A percentile compares a stretch with the other conserved stretches of the same genome.
Evolutionary conservation across 2,888 invertebrate genomes (phyloP).

Genomic region (Drosophila crucigera): DNA sequence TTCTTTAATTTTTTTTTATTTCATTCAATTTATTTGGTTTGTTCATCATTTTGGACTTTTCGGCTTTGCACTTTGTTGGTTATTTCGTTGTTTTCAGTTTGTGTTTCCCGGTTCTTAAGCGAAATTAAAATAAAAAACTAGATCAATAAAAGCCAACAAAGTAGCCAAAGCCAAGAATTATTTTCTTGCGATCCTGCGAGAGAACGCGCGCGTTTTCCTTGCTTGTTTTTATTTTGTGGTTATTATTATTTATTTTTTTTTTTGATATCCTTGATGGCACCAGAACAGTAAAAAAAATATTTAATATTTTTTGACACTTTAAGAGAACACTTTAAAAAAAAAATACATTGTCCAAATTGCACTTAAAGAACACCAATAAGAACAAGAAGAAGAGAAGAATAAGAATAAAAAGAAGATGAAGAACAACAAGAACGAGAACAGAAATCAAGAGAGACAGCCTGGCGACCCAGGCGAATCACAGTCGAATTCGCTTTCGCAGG

Average conservation of each 20-base stretch:
- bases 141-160: slow-evolving; percentile 4
- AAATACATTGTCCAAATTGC: slow-evolving; percentile 40
- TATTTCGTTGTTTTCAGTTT: slow-evolving; percentile 1
- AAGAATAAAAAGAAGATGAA: slow-evolving; percentile 5
- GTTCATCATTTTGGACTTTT: slow-evolving; percentile 19
- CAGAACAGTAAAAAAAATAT: slow-evolving; percentile 30
- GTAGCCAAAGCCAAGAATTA: slow-evolving; percentile 5
- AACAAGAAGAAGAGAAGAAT: slow-evolving; percentile 15
- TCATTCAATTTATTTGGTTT: slow-evolving; percentile 7
- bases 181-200: slow-evolving; percentile 38
- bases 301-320: slow-evolving; percentile 38
- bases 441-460: slow-evolving; percentile 33
- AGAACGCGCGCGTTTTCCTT: slow-evolving; percentile 15
- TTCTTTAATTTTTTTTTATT: neutral
- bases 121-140: neutral
- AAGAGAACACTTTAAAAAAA: slow-evolving; percentile 63
- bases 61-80: slow-evolving; percentile 13
- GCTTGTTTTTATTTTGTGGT: neutral
- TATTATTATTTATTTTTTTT: neutral
- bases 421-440: slow-evolving; percentile 26
- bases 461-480: slow-evolving; percentile 48
- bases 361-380: slow-evolving; percentile 35
- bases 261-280: slow-evolving; percentile 35
- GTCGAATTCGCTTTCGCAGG: slow-evolving; percentile 11
- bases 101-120: slow-evolving; percentile 10